Evolutionary conservation across 2,888 invertebrate species (phyloP), one percentile per base, ranked within the genome.

Genomic region (Neoaliturus tenellus): DNA sequence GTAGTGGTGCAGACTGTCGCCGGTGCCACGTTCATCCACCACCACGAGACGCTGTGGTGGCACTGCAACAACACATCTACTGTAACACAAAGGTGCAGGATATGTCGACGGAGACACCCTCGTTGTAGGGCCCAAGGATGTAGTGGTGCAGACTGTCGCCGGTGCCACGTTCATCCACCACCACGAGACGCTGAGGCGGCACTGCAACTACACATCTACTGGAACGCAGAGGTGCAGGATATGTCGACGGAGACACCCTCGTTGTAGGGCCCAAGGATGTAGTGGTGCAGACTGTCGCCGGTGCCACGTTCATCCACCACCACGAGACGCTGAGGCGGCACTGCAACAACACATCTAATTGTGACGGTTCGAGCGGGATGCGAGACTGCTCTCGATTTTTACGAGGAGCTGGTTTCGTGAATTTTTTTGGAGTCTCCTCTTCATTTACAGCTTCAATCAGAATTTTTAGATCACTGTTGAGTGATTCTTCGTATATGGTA

Each of bases 181-280:
- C 89, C 23, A 88, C 87, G 25, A 90, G 88, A 82, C 88, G 88
- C 83, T 89, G 88, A 31, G 90, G 90, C 48, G 90, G 90, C 25
- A 82, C 82, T 82, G 82, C 12, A 12, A 39, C 90, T 90, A n/a
- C n/a, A n/a, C n/a, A n/a, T n/a, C n/a, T n/a, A n/a, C n/a, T n/a
- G n/a, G 81, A 88, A 88, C 31, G 90, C 89, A 86, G 89, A 88
- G 85, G 89, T 88, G 85, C 90, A 90, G 17, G 89, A 88, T 82
- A 90, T 88, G 83, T 88, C 88, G 81, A 90, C 87, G 20, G 88
- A 88, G 55, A 88, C 87, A 4, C 90, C 90, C 88, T 90, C 90
- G 86, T 90, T 90, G 88, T 90, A 90, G 23, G 90, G 90, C 51
- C 82, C 82, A 20, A 82, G 51, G 51, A 71, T 82, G 55, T 82